Base-by-base conservation (phyloP, 2,888 invertebrate genomes). In the Disparrhopalites patrizii region DNA sequence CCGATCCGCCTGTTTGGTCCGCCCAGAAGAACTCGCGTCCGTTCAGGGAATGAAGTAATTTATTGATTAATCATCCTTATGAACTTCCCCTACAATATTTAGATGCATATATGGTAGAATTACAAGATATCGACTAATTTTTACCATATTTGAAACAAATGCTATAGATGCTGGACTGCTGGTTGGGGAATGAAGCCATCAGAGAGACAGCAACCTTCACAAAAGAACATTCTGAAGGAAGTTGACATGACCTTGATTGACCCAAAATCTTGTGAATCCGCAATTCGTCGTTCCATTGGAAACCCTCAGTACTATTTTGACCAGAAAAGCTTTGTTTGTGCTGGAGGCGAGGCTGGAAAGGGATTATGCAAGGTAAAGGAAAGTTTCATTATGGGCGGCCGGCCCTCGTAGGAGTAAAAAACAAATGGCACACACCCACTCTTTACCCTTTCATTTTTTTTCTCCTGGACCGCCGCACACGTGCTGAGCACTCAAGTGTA, bases 171-270 rank as follows among this genome's bases (percentile, higher is more conserved):
- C 33, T 57, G 72, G 7, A 68, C 68, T 2, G 72, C 73, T 18
- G 75, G 75, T 7, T 75, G 75, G 75, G 75, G 75, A 10, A 58
- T 66, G 2, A 69, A 71, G 31, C 69, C 73, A 3, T 64, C 71
- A 8, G 68, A 68, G 20, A 66, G 70, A 30, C 57, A 61, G 43
- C 23, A 27, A 15, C 25, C 23, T 7, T 28, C 60, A 43, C 27
- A 66, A 33, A 54, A 72, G 43, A 75, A 75, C 30, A 67, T 75
- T 64, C 38, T 75, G 20, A 75, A 74, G 56, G 75, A 75, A 65
- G 73, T 75, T 1, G 75, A 73, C 47, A 62, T 75, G 68, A 64
- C 66, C 56, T 62, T 75, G 25, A 38, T 70, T 15, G 75, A 75
- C 36, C 66, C 68, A 4, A 47, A 61, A 2, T 30, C 66, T 25